Evolutionary conservation across 2,113 vertebrate species (phyloP).

Genomic region (Varanus salvator): DNA sequence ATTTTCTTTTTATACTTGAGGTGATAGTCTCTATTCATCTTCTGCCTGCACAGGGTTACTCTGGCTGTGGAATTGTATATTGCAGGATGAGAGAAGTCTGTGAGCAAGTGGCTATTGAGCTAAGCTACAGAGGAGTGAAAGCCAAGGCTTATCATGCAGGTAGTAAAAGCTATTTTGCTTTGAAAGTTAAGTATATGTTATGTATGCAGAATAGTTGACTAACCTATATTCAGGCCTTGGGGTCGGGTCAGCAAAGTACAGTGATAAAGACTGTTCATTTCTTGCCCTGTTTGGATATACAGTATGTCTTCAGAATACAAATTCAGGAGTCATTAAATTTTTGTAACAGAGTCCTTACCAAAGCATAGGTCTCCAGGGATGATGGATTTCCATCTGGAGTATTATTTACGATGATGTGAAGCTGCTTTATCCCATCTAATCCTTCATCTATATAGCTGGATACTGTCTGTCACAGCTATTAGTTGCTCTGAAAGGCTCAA

Average conservation of each 20-base stretch:
- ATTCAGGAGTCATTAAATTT: background rate
- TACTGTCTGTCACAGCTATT: background rate
- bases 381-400: background rate
- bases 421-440: no score
- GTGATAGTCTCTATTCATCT: constrained; percentile 11
- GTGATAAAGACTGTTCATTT: background rate
- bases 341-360: background rate
- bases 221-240: background rate
- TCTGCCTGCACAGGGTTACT: constrained; percentile 61
- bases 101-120: constrained; percentile 89
- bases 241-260: background rate
- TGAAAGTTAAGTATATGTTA: background rate
- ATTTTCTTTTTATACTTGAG: background rate
- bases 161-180: constrained; percentile 57
- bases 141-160: constrained; percentile 97
- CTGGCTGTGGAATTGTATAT: constrained; percentile 94
- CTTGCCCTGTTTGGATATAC: background rate
- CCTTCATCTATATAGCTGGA: background rate
- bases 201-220: background rate
- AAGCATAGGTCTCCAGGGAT: background rate
- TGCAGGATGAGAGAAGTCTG: constrained; percentile 94
- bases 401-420: background rate
- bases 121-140: constrained; percentile 86
- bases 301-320: background rate
- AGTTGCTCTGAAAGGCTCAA: background rate